Conservation (phyloP, 2,113 vertebrate species). For the Lamprologus speciosus region DNA sequence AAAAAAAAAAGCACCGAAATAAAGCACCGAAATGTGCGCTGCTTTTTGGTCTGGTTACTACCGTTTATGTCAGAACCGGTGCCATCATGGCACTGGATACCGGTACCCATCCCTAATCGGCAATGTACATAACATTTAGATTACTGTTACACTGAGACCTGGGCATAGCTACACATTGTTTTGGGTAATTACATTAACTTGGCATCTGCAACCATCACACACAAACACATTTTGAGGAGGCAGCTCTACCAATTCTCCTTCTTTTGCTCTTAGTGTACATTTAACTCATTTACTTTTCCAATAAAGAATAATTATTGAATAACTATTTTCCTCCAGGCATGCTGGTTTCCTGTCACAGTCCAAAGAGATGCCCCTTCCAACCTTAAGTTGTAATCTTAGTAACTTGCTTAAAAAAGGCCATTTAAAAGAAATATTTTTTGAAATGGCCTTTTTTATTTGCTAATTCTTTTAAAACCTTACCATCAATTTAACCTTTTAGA, state of each 20-base stretch:
- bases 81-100: too few species aligned
- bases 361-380: background rate
- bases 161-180: background rate
- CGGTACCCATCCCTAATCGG: too few species aligned
- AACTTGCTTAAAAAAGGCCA: background rate
- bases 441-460: background rate
- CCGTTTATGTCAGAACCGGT: too few species aligned
- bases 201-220: background rate
- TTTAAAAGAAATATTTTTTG: background rate
- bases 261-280: background rate
- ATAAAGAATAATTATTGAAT: background rate
- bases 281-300: background rate
- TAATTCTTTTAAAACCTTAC: background rate
- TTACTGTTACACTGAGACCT: background rate
- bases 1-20: too few species aligned
- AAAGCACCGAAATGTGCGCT: too few species aligned
- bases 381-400: background rate
- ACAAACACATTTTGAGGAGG: background rate
- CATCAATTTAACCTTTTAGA: background rate
- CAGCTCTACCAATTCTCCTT: background rate
- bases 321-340: background rate
- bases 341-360: background rate
- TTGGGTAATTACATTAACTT: background rate
- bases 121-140: background rate
- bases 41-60: too few species aligned